phyloP scores from a whole-genome alignment of 2,113 vertebrate species.

The Muntiacus muntjak region DNA sequence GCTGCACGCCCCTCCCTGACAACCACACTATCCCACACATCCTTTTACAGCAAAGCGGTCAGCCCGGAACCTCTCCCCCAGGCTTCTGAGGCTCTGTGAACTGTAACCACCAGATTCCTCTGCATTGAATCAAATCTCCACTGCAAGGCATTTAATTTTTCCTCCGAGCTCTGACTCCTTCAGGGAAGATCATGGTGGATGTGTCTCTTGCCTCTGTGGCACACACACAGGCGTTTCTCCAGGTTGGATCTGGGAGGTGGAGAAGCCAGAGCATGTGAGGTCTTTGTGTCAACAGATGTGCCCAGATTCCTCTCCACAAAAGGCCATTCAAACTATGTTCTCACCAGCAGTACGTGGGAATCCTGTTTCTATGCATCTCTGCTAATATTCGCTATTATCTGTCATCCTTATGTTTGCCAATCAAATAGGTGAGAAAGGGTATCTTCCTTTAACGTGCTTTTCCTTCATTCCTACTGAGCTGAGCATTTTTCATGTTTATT shows the following conservation, averaged over 20 bases:
- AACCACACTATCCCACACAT: neutral
- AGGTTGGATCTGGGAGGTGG: neutral
- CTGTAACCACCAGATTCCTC: neutral
- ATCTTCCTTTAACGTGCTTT: neutral
- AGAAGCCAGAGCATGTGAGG: neutral
- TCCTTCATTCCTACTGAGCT: neutral
- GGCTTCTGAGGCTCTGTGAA: neutral
- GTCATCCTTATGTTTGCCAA: neutral
- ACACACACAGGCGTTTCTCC: fast-evolving
- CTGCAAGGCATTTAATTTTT: fast-evolving
- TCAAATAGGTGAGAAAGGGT: neutral
- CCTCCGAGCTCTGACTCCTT: neutral
- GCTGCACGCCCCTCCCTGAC: neutral
- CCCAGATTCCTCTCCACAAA: neutral
- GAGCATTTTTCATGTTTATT: neutral
- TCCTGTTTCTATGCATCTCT: neutral
- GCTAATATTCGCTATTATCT: neutral
- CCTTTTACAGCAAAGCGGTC: neutral
- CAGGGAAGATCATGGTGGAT: fast-evolving
- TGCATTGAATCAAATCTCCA: neutral
- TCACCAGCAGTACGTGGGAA: neutral
- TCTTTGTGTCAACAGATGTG: neutral
- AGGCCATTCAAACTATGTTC: neutral
- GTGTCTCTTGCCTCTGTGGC: no score
- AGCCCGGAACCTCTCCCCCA: neutral